Base-by-base conservation (phyloP, 2,888 invertebrate species). In the Tenthredo livida region DNA sequence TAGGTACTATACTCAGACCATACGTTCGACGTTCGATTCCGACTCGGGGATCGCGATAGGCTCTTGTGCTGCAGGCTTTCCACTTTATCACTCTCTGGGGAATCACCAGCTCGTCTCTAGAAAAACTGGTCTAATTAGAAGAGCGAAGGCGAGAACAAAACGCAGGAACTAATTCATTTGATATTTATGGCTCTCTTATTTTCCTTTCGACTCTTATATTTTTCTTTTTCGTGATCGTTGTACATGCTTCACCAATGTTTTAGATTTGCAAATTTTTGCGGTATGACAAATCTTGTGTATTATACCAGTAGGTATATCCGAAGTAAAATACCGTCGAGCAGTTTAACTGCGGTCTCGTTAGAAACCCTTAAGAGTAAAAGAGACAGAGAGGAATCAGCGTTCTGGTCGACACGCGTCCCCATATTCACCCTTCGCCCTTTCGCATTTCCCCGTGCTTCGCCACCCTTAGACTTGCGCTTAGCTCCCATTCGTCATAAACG, bases 401-500 rank as follows among this genome's bases (percentile, higher is more conserved):
- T 85, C 80, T 85, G 84, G 86, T 83, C 86, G 88, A 87, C 89
- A 87, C 89, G 88, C 88, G 89, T 86, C 86, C 72, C 78, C 85
- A n/a, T 40, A 58, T 61, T 61, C 80, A 50, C 80, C 61, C 80
- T 40, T 58, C 61, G 25, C 40, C 75, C 84, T 85, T 84, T 77
- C 17, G 72, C 72, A 43, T 40, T 84, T 78, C 84, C 10, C 78
- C 40, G 78, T 65, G 72, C 85, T 85, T 72, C 65, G 77, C 84
- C 70, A 86, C 88, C 88, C 88, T 80, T 40, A 61, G 58, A 61
- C 80, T 21, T 61, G 61, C 40, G 80, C 80, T 80, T 15, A 73
- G 72, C 37, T 47, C 88, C 88, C 90, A 88, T 89, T 89, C 90
- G 89, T 90, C 90, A 89, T 90, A 89, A 90, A 89, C 88, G 90